Base-by-base conservation (phyloP, 2,113 vertebrate genomes). In the Lepidiolamprologus cunningtoni region DNA sequence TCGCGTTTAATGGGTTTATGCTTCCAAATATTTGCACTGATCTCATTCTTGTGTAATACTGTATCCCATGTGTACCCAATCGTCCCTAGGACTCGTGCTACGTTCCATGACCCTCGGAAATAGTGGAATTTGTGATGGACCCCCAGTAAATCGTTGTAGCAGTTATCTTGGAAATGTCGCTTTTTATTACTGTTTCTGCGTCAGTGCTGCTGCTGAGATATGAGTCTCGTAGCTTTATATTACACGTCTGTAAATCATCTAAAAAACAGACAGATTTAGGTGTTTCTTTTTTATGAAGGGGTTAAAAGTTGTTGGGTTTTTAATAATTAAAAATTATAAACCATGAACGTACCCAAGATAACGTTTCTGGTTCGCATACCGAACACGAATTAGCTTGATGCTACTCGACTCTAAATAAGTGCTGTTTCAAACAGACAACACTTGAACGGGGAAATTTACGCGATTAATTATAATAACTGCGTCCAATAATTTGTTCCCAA, bases 31-130 rank as follows among this genome's bases (percentile, higher is more conserved):
- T n/a, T 31, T 78, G 45, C 73, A 78, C 45, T 78, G 73, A 52
- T 50, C 73, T 31, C 73, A 78, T 31, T 31, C 45, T 78, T 78
- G 73, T 78, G 45, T 47, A 78, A 78, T 78, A 76, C 9, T 76
- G 40, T 17, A 31, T 50, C 71, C 71, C 71, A 78, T 31, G 71
- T 78, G 71, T 50, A 31, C 19, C 12, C 9, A 14, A 61, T 83
- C 73, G 42, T 50, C 12, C n/a, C 3, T 47, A 1, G 6, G 55
- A 33, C 9, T 2, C 11, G 9, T 57, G 92, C 16, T 84, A 17
- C 84, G 16, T 91, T 92, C 13, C 1, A 1, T 4, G 52, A 26
- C 21, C 73, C 9, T 87, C 40, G 52, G 81, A 85, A 86, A 84
- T 80, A n/a, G 47, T 23, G 0, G 0, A 0, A 52, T 37, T 37